Percentiles rank a stretch among this genome's conserved stretches.
Conservation (phyloP, 1,140 invertebrate species). For the Heliconius hermathena region DNA sequence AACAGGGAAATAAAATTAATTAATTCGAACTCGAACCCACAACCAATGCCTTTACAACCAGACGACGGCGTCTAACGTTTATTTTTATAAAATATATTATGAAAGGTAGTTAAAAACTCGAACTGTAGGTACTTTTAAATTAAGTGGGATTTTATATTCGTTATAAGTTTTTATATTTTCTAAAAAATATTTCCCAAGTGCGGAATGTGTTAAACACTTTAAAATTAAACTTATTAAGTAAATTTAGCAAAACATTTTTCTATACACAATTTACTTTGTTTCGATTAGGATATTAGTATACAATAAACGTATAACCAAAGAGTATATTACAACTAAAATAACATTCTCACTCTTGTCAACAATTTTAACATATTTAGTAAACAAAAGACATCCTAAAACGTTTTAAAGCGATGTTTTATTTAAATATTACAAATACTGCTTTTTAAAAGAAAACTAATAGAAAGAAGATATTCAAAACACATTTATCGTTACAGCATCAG, state of each 20-base stretch:
- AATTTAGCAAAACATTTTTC: not conserved
- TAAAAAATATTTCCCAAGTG: no score
- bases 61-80: no score
- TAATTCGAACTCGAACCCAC: no score
- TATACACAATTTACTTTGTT: not conserved
- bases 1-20: no score
- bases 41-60: no score
- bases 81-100: no score
- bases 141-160: no score
- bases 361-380: slow-evolving; percentile 26
- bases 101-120: no score
- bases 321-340: not conserved
- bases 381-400: slow-evolving; percentile 33
- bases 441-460: slow-evolving; percentile 57
- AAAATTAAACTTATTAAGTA: not conserved
- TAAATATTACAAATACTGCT: slow-evolving; percentile 43
- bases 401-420: slow-evolving; percentile 43
- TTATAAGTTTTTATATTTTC: no score
- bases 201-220: no score
- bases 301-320: not conserved
- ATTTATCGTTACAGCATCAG: slow-evolving; percentile 56
- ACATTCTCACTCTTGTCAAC: not conserved
- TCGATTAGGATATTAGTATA: not conserved
- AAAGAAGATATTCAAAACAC: slow-evolving; percentile 66
- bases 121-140: no score